Conservation (phyloP, 2,888 invertebrate genomes). For the Gibbula magus region DNA sequence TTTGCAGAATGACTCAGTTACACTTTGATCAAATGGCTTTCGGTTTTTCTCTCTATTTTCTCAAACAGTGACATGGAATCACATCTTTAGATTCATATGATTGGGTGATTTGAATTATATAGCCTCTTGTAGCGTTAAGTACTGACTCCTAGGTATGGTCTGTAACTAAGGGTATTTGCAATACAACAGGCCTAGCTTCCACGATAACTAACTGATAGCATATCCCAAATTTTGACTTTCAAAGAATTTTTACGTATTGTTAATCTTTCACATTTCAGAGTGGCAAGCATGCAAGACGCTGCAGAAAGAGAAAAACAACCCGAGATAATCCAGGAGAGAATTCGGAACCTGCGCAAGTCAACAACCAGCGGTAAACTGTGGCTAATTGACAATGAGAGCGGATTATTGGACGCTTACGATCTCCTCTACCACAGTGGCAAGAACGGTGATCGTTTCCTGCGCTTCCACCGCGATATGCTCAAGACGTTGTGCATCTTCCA, state of each 20-base stretch:
- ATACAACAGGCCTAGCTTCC: too few species aligned
- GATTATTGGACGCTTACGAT: constrained; percentile 74
- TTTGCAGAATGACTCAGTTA: too few species aligned
- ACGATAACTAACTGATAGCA: too few species aligned
- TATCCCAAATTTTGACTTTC: too few species aligned
- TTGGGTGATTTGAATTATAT: too few species aligned
- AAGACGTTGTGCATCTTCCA: constrained; percentile 72
- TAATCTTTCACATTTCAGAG: constrained; percentile 59
- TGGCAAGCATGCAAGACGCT: constrained; percentile 76
- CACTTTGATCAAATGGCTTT: too few species aligned
- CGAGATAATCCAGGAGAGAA: constrained; percentile 69
- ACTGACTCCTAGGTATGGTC: too few species aligned
- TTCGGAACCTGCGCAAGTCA: constrained; percentile 73
- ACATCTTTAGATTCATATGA: too few species aligned
- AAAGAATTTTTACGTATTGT: background rate
- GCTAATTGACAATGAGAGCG: constrained; percentile 76
- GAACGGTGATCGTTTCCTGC: constrained; percentile 55
- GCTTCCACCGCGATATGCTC: constrained; percentile 70
- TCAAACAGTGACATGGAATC: too few species aligned
- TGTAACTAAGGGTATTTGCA: too few species aligned
- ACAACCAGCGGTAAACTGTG: constrained; percentile 68
- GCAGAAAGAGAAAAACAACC: constrained; percentile 71
- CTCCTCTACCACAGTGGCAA: constrained; percentile 61
- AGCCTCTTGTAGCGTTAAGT: too few species aligned
- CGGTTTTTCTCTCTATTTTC: too few species aligned